phyloP scores from a whole-genome alignment of 2,797 vertebrate species.

The Acrocephalus scirpaceus region DNA sequence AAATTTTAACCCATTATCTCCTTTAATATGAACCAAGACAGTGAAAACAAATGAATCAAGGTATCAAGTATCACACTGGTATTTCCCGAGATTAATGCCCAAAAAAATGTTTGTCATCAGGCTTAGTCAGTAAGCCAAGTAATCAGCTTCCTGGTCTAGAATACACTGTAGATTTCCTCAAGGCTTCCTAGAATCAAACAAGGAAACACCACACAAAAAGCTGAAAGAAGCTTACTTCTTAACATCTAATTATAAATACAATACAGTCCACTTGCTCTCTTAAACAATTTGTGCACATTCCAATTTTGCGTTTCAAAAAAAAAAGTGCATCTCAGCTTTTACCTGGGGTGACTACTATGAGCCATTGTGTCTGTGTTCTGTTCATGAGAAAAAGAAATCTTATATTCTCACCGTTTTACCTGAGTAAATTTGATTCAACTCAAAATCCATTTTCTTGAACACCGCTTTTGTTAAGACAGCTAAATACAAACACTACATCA shows the following conservation, averaged over 20 bases:
- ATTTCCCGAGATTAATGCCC: neutral
- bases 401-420: neutral
- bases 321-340: neutral
- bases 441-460: neutral
- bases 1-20: neutral
- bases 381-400: neutral
- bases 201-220: neutral
- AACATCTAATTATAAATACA: neutral
- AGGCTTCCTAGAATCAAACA: neutral
- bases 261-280: neutral
- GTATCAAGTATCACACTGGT: constrained; percentile 1
- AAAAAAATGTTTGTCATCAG: neutral
- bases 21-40: neutral
- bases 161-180: neutral
- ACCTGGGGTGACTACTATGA: neutral
- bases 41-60: neutral
- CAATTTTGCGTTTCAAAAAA: neutral
- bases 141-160: neutral
- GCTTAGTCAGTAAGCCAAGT: neutral
- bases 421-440: neutral
- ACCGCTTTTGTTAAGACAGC: neutral
- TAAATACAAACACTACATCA: neutral
- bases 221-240: neutral
- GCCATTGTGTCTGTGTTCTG: rapidly evolving
- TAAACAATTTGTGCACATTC: neutral